phyloP scores from a whole-genome alignment of 64 coral and sea anemone genomes.

The Astreopora myriophthalma region DNA sequence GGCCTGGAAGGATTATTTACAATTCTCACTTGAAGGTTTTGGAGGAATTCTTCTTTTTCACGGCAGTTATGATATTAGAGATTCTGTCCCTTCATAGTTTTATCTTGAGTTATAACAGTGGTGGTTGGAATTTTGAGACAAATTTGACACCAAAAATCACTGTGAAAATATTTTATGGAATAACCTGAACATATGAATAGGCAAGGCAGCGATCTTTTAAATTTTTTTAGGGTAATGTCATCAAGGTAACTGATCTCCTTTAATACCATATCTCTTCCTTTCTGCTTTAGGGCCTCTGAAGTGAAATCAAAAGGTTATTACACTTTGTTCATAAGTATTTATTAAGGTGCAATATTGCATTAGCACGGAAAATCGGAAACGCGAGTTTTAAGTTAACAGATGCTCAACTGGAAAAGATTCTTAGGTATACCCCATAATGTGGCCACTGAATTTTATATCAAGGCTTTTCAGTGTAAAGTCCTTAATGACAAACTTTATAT shows the following conservation, averaged over 20 bases:
- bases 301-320: too few species aligned
- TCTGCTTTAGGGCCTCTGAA: not conserved
- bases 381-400: not conserved
- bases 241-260: not conserved
- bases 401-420: not conserved
- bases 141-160: not conserved
- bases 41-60: not conserved
- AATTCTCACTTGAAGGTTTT: not conserved
- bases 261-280: not conserved
- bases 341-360: too few species aligned
- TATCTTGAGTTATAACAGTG: not conserved
- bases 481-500: conserved; percentile 7
- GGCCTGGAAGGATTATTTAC: not conserved
- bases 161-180: not conserved
- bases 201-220: not conserved
- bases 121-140: not conserved
- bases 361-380: not conserved
- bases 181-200: not conserved
- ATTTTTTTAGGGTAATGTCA: not conserved
- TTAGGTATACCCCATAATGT: not conserved
- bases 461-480: conserved; percentile 22
- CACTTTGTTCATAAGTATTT: too few species aligned
- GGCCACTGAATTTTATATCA: not conserved
- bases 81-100: not conserved
- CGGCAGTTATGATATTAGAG: not conserved